These are phyloP conservation scores for Cryptops parisi DNA, from an alignment of 2,888 invertebrate genomes.

Conservation along the genomic window DNA sequence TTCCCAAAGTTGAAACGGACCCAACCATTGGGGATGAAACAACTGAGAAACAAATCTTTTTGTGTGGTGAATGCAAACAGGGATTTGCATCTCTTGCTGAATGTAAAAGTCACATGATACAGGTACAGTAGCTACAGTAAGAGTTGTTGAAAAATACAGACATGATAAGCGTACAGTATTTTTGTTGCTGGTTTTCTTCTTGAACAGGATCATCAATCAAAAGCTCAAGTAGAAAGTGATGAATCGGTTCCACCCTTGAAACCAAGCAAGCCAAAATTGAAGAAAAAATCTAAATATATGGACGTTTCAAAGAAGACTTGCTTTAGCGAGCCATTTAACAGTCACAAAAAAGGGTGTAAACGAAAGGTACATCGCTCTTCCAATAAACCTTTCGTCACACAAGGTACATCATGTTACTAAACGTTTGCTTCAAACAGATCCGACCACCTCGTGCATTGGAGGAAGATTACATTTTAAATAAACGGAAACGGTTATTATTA, in stretches of 20 bases:
- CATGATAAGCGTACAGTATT: too few species aligned
- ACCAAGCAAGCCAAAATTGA: background rate
- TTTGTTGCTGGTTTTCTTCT: too few species aligned
- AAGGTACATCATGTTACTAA: too few species aligned
- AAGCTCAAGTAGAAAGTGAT: too few species aligned
- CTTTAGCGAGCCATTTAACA: background rate
- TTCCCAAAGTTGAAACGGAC: too few species aligned
- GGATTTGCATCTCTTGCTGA: slow-evolving; percentile 29
- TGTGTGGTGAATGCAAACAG: slow-evolving; percentile 31
- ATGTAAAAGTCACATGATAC: slow-evolving; percentile 30
- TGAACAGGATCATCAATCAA: slow-evolving; percentile 5
- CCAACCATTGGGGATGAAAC: too few species aligned
- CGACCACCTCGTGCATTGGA: slow-evolving; percentile 19
- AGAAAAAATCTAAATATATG: slow-evolving; percentile 1
- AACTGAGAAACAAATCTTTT: slow-evolving; percentile 24
- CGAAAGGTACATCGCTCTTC: background rate
- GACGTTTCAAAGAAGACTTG: background rate
- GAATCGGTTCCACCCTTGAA: background rate
- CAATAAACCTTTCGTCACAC: background rate
- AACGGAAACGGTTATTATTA: slow-evolving; percentile 13
- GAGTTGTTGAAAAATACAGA: too few species aligned
- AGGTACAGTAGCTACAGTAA: too few species aligned
- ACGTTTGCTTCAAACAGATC: slow-evolving; percentile 2
- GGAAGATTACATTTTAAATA: slow-evolving; percentile 20
- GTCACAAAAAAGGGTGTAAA: background rate